These are phyloP conservation scores for Mus pahari DNA, from an alignment of 2,113 vertebrate genomes.

Conservation along the genomic window DNA sequence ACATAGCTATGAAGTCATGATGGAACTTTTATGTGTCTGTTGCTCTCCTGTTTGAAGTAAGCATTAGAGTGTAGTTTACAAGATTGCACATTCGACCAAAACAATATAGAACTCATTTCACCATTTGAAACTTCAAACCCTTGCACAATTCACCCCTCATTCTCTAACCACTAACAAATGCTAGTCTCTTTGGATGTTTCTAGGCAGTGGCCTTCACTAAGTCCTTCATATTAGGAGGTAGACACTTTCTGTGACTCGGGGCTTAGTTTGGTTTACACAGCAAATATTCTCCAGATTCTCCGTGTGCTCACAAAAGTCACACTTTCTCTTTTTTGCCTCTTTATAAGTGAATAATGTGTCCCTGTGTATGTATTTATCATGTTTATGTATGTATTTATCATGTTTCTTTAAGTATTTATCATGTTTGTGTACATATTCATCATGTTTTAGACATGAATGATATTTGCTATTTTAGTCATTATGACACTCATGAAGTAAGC, in stretches of 20 bases:
- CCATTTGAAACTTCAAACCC: neutral
- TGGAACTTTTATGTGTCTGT: neutral
- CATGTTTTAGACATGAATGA: neutral
- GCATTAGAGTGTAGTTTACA: neutral
- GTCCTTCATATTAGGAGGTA: neutral
- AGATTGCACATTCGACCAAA: neutral
- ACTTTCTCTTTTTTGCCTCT: neutral
- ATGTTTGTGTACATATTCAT: neutral
- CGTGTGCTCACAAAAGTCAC: neutral
- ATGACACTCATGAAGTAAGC: neutral
- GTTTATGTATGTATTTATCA: neutral
- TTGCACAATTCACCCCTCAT: neutral
- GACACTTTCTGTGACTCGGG: neutral
- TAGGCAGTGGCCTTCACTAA: neutral
- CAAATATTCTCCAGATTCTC: neutral
- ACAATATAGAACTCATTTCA: neutral
- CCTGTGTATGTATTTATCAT: neutral
- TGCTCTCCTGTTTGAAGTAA: neutral
- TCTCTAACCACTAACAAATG: neutral
- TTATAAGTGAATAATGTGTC: too few relatives aligned
- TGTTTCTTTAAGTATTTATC: too few relatives aligned
- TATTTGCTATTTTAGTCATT: neutral
- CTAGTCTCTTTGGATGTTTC: neutral
- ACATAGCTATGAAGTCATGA: neutral
- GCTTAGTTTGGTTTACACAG: neutral